Percentiles rank a stretch among this genome's conserved stretches.
Conservation (phyloP, 2,797 vertebrate species). For the Ficedula albicollis region DNA sequence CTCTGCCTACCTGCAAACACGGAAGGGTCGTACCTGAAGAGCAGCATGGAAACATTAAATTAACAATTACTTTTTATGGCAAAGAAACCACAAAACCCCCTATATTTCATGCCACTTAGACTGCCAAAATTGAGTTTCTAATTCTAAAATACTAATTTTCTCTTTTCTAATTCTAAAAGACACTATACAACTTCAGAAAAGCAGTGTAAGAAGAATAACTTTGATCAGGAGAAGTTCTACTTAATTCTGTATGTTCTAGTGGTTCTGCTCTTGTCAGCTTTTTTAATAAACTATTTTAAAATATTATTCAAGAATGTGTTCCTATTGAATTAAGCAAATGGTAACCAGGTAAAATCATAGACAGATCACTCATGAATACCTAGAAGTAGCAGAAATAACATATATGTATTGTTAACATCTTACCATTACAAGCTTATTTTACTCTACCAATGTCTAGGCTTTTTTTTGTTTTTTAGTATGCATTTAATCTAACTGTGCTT, state of each 20-base stretch:
- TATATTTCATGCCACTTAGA: background rate
- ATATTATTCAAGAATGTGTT: conserved; percentile 11
- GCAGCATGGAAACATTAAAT: background rate
- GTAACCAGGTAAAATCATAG: background rate
- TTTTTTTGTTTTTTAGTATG: background rate
- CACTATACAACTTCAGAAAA: conserved; percentile 21
- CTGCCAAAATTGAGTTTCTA: background rate
- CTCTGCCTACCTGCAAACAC: background rate
- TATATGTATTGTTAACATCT: background rate
- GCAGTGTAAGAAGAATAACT: background rate
- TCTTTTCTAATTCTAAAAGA: conserved; percentile 1
- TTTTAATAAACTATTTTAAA: conserved; percentile 26
- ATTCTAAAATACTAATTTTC: background rate
- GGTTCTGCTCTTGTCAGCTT: background rate
- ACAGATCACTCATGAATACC: background rate
- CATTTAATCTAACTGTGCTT: background rate
- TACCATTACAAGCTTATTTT: background rate
- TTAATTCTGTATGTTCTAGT: background rate
- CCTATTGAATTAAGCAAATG: background rate
- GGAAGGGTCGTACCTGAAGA: background rate
- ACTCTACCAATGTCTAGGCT: background rate
- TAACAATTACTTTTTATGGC: background rate
- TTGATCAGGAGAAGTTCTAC: background rate
- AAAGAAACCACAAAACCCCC: background rate
- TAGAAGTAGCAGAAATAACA: conserved; percentile 3